Evolutionary conservation across 2,888 invertebrate species (phyloP).

Genomic region (Spisula solida): DNA sequence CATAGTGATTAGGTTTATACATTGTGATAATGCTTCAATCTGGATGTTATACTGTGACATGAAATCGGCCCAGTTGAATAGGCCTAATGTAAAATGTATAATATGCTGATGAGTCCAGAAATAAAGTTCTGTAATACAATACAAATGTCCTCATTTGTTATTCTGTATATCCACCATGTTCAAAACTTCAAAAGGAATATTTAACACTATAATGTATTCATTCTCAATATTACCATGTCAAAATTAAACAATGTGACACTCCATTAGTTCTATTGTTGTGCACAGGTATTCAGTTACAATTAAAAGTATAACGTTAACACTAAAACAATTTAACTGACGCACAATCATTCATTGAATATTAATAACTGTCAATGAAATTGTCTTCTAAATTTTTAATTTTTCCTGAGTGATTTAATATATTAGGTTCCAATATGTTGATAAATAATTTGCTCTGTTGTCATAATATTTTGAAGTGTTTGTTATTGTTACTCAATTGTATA

Average conservation of each 20-base stretch:
- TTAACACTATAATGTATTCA: not conserved
- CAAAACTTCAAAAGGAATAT: not conserved
- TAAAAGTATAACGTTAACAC: not conserved
- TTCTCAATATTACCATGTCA: not conserved
- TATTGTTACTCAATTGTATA: not conserved
- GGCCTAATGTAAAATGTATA: too few species aligned
- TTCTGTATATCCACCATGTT: not conserved
- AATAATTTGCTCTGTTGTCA: not conserved
- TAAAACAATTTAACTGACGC: not conserved
- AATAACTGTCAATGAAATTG: not conserved
- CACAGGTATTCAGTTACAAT: not conserved
- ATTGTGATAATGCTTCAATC: too few species aligned
- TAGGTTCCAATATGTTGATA: not conserved
- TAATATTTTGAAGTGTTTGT: not conserved
- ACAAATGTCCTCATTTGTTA: not conserved
- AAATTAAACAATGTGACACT: not conserved
- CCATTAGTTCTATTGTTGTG: not conserved
- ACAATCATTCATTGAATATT: not conserved
- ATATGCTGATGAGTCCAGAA: too few species aligned
- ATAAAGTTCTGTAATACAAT: not conserved
- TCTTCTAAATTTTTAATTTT: not conserved
- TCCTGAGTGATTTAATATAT: not conserved
- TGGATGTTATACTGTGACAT: too few species aligned
- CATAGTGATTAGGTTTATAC: too few species aligned
- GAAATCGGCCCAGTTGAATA: too few species aligned